Evolutionary conservation across 2,888 invertebrate genomes (phyloP).

Genomic region (Trissoscelio sp.): DNA sequence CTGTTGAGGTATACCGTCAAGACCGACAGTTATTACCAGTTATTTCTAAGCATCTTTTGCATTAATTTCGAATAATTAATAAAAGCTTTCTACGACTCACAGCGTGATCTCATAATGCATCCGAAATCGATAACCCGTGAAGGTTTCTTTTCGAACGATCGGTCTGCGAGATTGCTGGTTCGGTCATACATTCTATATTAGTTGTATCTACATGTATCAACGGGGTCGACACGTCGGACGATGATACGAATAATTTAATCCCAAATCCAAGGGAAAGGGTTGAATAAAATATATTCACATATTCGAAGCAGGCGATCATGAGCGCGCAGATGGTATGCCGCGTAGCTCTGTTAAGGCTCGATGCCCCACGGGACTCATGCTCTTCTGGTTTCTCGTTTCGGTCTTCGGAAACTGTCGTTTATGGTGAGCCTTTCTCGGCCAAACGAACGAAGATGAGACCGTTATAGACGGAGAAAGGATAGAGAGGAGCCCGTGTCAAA

Average conservation of each 20-base stretch:
- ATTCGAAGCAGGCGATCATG: slow-evolving; percentile 81
- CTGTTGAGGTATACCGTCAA: slow-evolving; percentile 14
- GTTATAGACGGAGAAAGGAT: slow-evolving; percentile 48
- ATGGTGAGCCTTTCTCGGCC: slow-evolving; percentile 69
- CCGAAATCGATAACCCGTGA: slow-evolving; percentile 18
- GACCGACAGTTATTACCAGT: too few species aligned
- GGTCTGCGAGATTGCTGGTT: neutral
- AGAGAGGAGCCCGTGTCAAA: slow-evolving; percentile 49
- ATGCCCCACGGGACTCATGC: slow-evolving; percentile 72
- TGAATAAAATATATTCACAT: slow-evolving; percentile 84
- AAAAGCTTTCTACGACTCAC: too few species aligned
- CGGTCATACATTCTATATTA: slow-evolving; percentile 26
- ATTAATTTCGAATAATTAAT: neutral
- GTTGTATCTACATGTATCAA: slow-evolving; percentile 25
- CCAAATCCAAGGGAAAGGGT: slow-evolving; percentile 80
- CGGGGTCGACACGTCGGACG: slow-evolving; percentile 23
- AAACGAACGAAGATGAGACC: slow-evolving; percentile 63
- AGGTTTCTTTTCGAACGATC: neutral
- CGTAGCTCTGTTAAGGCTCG: slow-evolving; percentile 15
- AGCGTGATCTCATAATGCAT: slow-evolving; percentile 6
- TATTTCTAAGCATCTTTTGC: too few species aligned
- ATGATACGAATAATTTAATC: slow-evolving; percentile 81
- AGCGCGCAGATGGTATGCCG: slow-evolving; percentile 74
- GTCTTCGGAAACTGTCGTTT: slow-evolving; percentile 81
- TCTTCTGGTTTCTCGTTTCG: slow-evolving; percentile 78